phyloP scores from a whole-genome alignment of 2,797 vertebrate species.

The Chrosomus eos region DNA sequence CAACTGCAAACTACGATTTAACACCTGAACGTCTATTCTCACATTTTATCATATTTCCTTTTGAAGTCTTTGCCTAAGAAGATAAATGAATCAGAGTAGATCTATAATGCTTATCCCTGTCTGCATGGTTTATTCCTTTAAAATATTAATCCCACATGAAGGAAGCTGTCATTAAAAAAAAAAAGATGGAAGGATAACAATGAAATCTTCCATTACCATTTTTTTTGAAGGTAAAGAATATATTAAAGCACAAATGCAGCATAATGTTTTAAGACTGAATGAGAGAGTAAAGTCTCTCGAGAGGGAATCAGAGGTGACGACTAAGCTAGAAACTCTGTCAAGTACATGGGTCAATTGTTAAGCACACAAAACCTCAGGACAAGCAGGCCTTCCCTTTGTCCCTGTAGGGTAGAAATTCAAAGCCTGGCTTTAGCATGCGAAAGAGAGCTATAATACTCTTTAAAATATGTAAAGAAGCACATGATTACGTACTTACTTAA shows the following conservation, averaged over 20 bases:
- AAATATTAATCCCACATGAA: conserved; percentile 40
- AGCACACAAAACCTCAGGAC: conserved; percentile 66
- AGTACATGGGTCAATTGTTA: conserved; percentile 72
- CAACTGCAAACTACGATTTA: conserved; percentile 16
- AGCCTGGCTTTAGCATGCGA: conserved; percentile 69
- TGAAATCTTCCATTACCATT: conserved; percentile 55
- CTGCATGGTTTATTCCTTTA: conserved; percentile 18
- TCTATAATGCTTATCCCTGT: conserved; percentile 32
- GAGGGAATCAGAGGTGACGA: conserved; percentile 63
- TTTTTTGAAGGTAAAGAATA: conserved; percentile 55
- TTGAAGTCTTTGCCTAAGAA: conserved; percentile 38
- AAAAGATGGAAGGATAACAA: conserved; percentile 62
- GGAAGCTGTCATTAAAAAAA: conserved; percentile 15
- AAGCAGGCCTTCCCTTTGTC: conserved; percentile 65
- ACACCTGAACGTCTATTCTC: conserved; percentile 9
- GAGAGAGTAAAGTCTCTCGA: conserved; percentile 62
- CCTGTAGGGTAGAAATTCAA: conserved; percentile 63
- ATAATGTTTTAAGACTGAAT: conserved; percentile 52
- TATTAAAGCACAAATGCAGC: conserved; percentile 52
- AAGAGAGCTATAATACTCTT: conserved; percentile 66
- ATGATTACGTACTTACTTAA: conserved; percentile 73
- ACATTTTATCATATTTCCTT: conserved; percentile 43
- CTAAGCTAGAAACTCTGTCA: conserved; percentile 64
- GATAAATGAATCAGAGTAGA: conserved; percentile 34
- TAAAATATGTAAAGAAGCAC: conserved; percentile 81